Percentiles rank a stretch among this genome's conserved stretches.
Evolutionary conservation across 2,888 invertebrate species (phyloP).

Genomic region (Uloborus plumipes): DNA sequence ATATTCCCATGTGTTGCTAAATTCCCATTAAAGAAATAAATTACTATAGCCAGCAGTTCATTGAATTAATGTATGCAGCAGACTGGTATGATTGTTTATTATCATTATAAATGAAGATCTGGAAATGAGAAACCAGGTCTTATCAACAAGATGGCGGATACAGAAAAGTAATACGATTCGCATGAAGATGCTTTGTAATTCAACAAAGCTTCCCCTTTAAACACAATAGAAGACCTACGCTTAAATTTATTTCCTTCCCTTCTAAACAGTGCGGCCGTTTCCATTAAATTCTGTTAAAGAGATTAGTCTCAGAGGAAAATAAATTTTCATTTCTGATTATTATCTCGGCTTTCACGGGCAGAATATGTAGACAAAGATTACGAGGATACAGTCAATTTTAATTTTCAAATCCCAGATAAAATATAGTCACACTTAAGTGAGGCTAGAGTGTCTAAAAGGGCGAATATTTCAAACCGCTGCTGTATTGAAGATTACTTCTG

Average conservation of each 20-base stretch:
- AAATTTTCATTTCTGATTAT: conserved; percentile 53
- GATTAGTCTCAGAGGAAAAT: conserved; percentile 9
- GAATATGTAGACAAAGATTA: too few relatives aligned
- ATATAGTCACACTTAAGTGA: not conserved
- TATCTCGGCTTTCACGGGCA: conserved; percentile 13
- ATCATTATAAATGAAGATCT: too few relatives aligned
- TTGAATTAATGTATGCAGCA: conserved; percentile 20
- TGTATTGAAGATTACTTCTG: conserved; percentile 5
- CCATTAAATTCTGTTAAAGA: too few relatives aligned
- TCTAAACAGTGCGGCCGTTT: too few relatives aligned
- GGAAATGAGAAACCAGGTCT: too few relatives aligned
- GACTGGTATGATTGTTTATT: too few relatives aligned
- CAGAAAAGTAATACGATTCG: too few relatives aligned
- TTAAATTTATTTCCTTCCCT: too few relatives aligned
- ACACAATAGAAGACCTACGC: too few relatives aligned
- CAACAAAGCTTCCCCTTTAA: too few relatives aligned
- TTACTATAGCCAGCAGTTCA: conserved; percentile 3
- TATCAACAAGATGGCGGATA: too few relatives aligned
- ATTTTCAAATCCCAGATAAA: conserved; percentile 2
- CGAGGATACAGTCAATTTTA: conserved; percentile 2
- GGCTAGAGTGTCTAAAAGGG: not conserved
- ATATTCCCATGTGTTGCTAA: not conserved
- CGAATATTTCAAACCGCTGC: not conserved
- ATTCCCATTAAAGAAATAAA: not conserved
- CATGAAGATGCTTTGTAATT: too few relatives aligned